phyloP scores from a whole-genome alignment of 2,113 vertebrate species.

The Hoplias malabaricus region DNA sequence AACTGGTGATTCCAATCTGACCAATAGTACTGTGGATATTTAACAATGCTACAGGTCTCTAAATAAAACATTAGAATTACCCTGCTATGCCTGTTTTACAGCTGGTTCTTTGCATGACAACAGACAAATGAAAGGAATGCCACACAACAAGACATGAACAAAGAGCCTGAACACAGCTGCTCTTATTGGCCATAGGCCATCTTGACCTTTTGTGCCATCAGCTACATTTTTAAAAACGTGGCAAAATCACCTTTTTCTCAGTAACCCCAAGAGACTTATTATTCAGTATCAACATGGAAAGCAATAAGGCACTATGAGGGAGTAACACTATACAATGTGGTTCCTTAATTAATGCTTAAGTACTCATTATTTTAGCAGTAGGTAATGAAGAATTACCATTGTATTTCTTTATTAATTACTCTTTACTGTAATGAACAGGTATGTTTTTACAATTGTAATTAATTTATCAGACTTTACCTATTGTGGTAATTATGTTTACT shows the following conservation, averaged over 20 bases:
- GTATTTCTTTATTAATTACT: no score
- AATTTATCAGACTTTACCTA: no score
- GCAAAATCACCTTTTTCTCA: background rate
- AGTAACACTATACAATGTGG: no score
- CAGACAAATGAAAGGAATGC: slow-evolving; percentile 26
- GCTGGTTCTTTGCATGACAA: background rate
- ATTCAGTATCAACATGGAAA: no score
- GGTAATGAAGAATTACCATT: no score
- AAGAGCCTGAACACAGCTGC: background rate
- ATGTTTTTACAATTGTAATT: no score
- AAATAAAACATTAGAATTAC: background rate
- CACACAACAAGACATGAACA: slow-evolving; percentile 21
- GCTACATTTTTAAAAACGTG: background rate
- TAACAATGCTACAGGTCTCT: background rate
- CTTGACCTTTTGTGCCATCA: background rate
- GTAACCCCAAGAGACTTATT: no score
- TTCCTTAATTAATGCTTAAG: no score
- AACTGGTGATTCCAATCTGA: background rate
- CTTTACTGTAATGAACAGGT: no score
- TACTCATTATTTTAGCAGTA: no score
- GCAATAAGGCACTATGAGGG: no score
- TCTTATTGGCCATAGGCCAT: background rate
- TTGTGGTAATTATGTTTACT: no score
- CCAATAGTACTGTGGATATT: background rate
- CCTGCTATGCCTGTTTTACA: background rate